Conservation (phyloP, 1,140 invertebrate species). For the Homarus americanus region DNA sequence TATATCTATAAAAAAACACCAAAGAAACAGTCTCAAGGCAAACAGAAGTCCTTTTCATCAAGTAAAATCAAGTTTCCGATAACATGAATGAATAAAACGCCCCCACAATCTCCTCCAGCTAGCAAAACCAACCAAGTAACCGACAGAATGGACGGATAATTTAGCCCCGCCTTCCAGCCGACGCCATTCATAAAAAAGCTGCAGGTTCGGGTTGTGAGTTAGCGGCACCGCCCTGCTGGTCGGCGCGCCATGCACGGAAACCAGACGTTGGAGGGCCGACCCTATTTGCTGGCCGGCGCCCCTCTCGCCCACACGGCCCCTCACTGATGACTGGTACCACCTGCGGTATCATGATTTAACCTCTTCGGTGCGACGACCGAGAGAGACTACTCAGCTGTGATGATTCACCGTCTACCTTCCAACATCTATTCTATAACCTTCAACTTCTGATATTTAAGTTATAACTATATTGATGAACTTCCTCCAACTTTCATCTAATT, state of each 20-base stretch:
- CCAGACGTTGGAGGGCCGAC: background rate
- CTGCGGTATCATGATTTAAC: no score
- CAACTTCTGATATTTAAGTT: no score
- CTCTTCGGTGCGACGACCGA: no score
- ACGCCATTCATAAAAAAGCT: conserved; percentile 51
- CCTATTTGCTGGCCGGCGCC: conserved; percentile 30
- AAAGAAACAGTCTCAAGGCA: no score
- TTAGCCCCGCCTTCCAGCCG: conserved; percentile 1
- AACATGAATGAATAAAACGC: background rate
- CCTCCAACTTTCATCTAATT: no score
- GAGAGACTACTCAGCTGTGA: no score
- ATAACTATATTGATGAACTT: no score
- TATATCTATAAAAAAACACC: no score
- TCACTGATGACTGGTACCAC: no score
- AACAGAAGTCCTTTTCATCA: no score
- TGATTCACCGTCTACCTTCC: no score
- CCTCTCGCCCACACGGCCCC: conserved; percentile 16
- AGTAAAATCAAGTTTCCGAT: background rate
- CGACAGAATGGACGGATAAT: background rate
- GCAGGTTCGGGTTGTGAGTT: conserved; percentile 27
- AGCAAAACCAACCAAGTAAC: background rate
- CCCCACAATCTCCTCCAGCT: background rate
- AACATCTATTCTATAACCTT: no score
- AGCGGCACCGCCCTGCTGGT: conserved; percentile 9
- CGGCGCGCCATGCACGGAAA: conserved; percentile 2